Evolutionary conservation across 2,888 invertebrate genomes (phyloP), one percentile per base, ranked within the genome.

Genomic region (Gnatocerus cornutus): DNA sequence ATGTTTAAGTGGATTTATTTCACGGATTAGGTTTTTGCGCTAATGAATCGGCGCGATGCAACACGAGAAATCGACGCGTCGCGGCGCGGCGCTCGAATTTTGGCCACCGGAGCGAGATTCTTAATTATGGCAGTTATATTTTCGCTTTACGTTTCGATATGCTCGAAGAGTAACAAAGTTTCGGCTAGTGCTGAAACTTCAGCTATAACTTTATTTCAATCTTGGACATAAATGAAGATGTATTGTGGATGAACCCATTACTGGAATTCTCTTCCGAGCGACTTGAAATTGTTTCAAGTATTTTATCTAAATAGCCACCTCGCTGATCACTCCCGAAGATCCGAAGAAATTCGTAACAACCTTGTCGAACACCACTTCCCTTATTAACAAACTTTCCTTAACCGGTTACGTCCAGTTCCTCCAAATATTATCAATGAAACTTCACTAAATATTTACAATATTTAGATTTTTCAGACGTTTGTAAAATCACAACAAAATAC

Each of bases 151-250:
- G 48, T 58, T 67, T 63, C 63, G 61, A 66, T 66, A 66, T 62
- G 66, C 56, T 66, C 66, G 62, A 66, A 58, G 45, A 58, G 63
- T 67, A 62, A 66, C 62, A 68, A 71, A 67, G 67, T 71, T 71
- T 67, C 45, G 52, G 63, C 58, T 69, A 78, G 79, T 78, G 80
- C 77, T 81, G 79, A 82, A 83, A 82, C 79, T 82, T 81, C 77
- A 76, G 80, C 82, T 77, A 82, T 82, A 82, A 83, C 82, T 82
- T 82, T 81, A 82, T 81, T 82, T 83, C 82, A 82, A 82, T 82
- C 79, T 81, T 77, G 76, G 83, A 83, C 83, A 78, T 82, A 82
- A 83, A 83, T 83, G 83, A 83, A 82, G 83, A 83, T 77, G 81
- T 82, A 83, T 82, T 77, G 81, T 76, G 76, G 77, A 75, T 74